Evolutionary conservation across 2,113 vertebrate genomes (phyloP), one percentile per base, ranked within the genome.

Genomic region (Dipodomys stephensi): DNA sequence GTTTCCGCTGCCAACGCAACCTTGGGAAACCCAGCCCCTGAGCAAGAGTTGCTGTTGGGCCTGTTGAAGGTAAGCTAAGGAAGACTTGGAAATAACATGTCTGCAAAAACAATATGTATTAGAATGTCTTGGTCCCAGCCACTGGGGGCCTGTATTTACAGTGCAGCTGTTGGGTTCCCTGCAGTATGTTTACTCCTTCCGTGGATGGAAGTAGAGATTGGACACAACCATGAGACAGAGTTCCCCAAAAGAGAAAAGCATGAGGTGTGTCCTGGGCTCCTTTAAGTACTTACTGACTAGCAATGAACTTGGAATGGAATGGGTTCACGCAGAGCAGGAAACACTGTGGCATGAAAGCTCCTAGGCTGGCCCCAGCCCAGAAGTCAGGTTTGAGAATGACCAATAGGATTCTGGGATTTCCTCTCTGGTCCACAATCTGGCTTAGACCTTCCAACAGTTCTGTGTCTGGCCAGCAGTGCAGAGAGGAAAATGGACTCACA

Each of bases 1-100:
- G 73, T 94, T 97, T 96, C 74, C 79, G 95, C 83, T 97, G 98
- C 98, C 98, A 98, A 97, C 96, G 84, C 85, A 92, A 96, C 97
- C 94, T 96, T 93, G 0, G 2, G 94, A 95, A 94, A 96, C n/a
- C n/a, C 20, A 86, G 69, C 49, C 68, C 39, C 90, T 72, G 92
- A 95, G 90, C 93, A 95, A 83, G 88, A 91, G n/a, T 77, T 90
- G 93, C 84, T 93, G 78, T 57, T 30, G 39, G 79, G 83, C 73
- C 57, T 60, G 15, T 22, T 84, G 85, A 95, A 96, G 28, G 92
- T 67, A 18, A 71, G 73, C 76, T 69, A 19, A 86, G 88, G 81
- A 91, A 91, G 91, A 35, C 74, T 78, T 44, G 94, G 72, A 90
- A 94, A 96, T 88, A 90, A 80, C 68, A 88, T 68, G 73, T 97